Percentiles rank a stretch among this genome's conserved stretches.
Evolutionary conservation across 2,888 invertebrate genomes (phyloP).

Genomic region (Catocala sponsa): DNA sequence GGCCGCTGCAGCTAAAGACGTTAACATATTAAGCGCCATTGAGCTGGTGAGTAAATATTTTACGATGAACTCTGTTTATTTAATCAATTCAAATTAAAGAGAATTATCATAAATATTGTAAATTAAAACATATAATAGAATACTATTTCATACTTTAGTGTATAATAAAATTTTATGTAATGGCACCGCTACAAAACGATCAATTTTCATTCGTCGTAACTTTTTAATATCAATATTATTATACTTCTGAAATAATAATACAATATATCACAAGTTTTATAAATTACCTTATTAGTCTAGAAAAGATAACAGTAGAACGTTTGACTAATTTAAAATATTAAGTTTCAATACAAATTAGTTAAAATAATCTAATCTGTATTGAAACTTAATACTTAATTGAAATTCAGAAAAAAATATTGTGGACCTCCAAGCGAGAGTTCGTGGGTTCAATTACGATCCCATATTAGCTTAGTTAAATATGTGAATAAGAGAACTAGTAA

Average conservation of each 20-base stretch:
- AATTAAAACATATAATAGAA: background rate
- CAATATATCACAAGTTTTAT: background rate
- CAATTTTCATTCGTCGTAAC: background rate
- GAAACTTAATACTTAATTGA: too few species aligned
- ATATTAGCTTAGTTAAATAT: too few species aligned
- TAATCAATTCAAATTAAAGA: background rate
- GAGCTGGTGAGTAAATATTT: too few species aligned
- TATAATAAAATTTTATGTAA: background rate
- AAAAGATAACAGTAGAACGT: background rate
- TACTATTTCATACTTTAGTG: background rate
- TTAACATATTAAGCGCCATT: too few species aligned
- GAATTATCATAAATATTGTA: background rate
- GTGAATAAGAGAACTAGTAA: too few species aligned
- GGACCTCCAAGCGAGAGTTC: too few species aligned
- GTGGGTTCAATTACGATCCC: too few species aligned
- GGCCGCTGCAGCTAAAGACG: too few species aligned
- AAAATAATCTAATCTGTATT: too few species aligned
- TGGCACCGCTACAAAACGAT: background rate
- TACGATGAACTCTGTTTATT: too few species aligned
- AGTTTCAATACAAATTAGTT: too few species aligned
- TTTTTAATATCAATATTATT: slow-evolving; percentile 7
- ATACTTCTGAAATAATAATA: background rate
- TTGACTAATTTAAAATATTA: background rate
- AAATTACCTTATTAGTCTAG: background rate
- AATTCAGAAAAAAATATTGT: too few species aligned